phyloP scores from a whole-genome alignment of 92 coral and sea anemone genomes.

The Heliopora coerulea region DNA sequence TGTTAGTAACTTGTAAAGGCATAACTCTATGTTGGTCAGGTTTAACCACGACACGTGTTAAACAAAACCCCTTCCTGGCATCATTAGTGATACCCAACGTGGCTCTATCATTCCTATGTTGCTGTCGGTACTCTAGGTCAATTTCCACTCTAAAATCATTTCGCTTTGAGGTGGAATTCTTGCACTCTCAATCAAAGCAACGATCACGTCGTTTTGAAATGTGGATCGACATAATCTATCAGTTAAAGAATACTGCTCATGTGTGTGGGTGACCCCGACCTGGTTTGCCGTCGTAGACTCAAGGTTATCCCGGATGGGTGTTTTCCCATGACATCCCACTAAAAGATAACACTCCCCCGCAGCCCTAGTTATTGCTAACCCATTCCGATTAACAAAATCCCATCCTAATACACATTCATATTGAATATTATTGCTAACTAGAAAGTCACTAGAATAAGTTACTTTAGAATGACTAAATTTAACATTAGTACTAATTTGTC shows the following conservation, averaged over 20 bases:
- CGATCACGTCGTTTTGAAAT: conserved; percentile 24
- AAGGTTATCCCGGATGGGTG: background rate
- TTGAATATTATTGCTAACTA: conserved; percentile 35
- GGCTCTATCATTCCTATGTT: conserved; percentile 30
- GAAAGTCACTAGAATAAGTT: background rate
- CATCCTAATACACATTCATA: too few relatives aligned
- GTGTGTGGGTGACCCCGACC: conserved; percentile 8
- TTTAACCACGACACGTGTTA: conserved; percentile 47
- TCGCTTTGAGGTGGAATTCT: conserved; percentile 42
- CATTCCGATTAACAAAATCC: conserved; percentile 36
- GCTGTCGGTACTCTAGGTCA: conserved; percentile 13
- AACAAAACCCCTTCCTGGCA: conserved; percentile 27
- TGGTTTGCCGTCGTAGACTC: conserved; percentile 17
- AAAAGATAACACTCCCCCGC: background rate
- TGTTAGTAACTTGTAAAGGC: conserved; percentile 38
- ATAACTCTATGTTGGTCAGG: conserved; percentile 44
- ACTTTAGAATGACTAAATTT: background rate
- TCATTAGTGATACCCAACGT: conserved; percentile 14
- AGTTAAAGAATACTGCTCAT: background rate
- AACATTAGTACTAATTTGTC: background rate
- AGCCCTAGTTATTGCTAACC: background rate
- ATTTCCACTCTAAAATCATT: conserved; percentile 34
- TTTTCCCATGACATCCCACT: background rate
- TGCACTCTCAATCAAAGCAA: conserved; percentile 34
- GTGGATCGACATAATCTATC: conserved; percentile 24